These are phyloP conservation scores for Sandelia bainsii DNA, from an alignment of 2,797 vertebrate species.

Conservation along the genomic window DNA sequence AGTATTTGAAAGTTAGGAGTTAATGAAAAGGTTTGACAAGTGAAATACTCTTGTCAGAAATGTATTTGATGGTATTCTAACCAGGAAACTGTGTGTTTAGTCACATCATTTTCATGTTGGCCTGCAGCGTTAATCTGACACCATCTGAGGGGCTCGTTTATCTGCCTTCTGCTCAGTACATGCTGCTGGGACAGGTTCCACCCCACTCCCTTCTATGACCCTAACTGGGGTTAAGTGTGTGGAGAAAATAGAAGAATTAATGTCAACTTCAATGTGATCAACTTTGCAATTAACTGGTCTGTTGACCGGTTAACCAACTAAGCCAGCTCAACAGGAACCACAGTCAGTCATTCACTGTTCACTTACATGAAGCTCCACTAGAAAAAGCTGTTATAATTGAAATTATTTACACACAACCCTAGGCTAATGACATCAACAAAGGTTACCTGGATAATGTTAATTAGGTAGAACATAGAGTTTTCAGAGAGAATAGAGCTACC, in stretches of 20 bases:
- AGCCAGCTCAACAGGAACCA: constrained; percentile 38
- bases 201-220: neutral
- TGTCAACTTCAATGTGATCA: constrained; percentile 58
- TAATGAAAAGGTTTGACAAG: constrained; percentile 45
- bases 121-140: constrained; percentile 15
- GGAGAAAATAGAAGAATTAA: constrained; percentile 49
- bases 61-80: constrained; percentile 35
- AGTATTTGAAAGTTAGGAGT: constrained; percentile 30
- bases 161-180: constrained; percentile 20
- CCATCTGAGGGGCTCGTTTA: neutral
- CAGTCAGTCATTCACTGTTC: neutral
- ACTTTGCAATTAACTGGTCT: constrained; percentile 40
- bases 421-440: too few relatives aligned
- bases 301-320: constrained; percentile 32
- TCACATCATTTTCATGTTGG: constrained; percentile 2
- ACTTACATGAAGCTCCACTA: constrained; percentile 17
- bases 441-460: too few relatives aligned
- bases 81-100: constrained; percentile 46
- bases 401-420: constrained; percentile 19
- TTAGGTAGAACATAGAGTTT: too few relatives aligned
- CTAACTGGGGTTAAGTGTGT: constrained; percentile 52
- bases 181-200: constrained; percentile 34
- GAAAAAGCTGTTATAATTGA: constrained; percentile 36
- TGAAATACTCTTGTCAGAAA: constrained; percentile 37
- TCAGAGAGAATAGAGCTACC: too few relatives aligned